Base-by-base conservation (phyloP, 1,140 invertebrate species). In the Drosophila arizonae region DNA sequence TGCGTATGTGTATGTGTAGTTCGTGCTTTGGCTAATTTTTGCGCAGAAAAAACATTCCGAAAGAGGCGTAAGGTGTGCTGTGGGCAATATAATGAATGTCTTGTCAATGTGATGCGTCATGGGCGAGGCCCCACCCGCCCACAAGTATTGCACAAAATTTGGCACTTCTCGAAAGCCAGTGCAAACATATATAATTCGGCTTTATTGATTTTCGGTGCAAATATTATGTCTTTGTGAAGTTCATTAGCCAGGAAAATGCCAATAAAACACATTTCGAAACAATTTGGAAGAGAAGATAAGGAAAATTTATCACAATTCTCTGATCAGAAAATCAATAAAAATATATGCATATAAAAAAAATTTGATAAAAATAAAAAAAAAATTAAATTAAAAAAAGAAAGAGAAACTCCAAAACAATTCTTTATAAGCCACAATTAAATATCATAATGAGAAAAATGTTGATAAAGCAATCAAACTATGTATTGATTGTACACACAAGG, bases 91-190 rank as follows among this genome's bases (percentile, higher is more conserved):
- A 33, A 24, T 36, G 11, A 33, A 50, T 62, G 11, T 50, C 17
- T 50, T 50, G 58, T 50, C 45, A 36, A 15, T 36, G 45, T n/a
- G 58, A 48, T 36, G 28, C n/a, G 45, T 46, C 58, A 61, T 30
- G 11, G 26, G 13, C n/a, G 11, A 30, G 13, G 41, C 41, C 41
- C 15, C 46, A 48, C 46, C 50, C 50, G 24, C 26, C 50, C 50
- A 30, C 48, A 26, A 24, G 10, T 50, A 26, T 50, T n/a, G 13
- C 24, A 17, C 30, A 17, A 3, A 33, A 15, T 33, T 36, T 15
- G 6, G 10, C 26, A 26, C 24, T 21, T 33, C 13, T 8, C 28
- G n/a, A 36, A 6, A 55, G 30, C 36, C 10, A 36, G 3, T 21
- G 11, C 2, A 10, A 0, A 36, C 9, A 11, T 1, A 54, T 10